phyloP scores from a whole-genome alignment of 1,140 invertebrate species.

The Drosophila jambulina region DNA sequence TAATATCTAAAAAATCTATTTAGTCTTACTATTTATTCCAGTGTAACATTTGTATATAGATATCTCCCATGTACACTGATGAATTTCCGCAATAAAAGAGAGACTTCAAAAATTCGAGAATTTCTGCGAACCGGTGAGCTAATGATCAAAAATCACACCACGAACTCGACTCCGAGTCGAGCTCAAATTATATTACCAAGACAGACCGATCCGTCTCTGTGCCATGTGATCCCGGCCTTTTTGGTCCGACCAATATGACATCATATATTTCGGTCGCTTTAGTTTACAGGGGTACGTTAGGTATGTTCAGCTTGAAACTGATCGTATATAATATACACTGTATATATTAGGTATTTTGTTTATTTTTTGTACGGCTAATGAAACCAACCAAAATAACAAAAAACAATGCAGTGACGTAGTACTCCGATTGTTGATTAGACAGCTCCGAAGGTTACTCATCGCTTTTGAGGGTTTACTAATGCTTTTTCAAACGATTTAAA shows the following conservation, averaged over 20 bases:
- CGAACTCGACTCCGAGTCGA: slow-evolving; percentile 37
- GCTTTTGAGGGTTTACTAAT: slow-evolving; percentile 12
- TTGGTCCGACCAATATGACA: slow-evolving; percentile 56
- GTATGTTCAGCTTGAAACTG: slow-evolving; percentile 20
- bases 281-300: slow-evolving; percentile 32
- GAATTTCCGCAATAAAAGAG: slow-evolving; percentile 61
- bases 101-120: slow-evolving; percentile 42
- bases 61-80: slow-evolving; percentile 18
- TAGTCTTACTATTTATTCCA: not conserved
- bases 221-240: slow-evolving; percentile 59
- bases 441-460: slow-evolving; percentile 9
- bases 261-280: slow-evolving; percentile 54
- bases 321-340: slow-evolving; percentile 5
- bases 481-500: slow-evolving; percentile 5
- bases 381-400: slow-evolving; percentile 20
- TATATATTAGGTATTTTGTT: slow-evolving; percentile 20
- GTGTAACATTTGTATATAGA: slow-evolving; percentile 6
- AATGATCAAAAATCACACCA: slow-evolving; percentile 68
- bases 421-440: slow-evolving; percentile 22
- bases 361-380: slow-evolving; percentile 29
- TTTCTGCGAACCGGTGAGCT: slow-evolving; percentile 62
- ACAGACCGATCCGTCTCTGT: slow-evolving; percentile 11
- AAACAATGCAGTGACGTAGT: slow-evolving; percentile 33
- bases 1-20: not conserved
- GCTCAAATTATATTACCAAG: slow-evolving; percentile 45